A percentile compares a stretch with the other conserved stretches of the same genome.
Evolutionary conservation across 1,140 invertebrate genomes (phyloP).

Genomic region (Drosophila neocordata): DNA sequence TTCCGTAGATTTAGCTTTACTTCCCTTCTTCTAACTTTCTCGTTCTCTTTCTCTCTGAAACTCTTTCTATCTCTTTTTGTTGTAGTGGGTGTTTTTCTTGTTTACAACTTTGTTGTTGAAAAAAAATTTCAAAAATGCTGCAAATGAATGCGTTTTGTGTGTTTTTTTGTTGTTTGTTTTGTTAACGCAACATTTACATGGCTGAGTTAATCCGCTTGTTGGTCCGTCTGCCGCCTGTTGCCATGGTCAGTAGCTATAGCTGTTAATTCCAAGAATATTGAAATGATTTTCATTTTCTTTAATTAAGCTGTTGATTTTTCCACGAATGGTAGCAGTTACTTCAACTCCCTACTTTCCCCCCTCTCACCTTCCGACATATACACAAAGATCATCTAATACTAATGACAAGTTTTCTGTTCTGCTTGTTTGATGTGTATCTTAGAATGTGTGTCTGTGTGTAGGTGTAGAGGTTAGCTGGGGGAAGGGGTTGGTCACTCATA

Average conservation of each 20-base stretch:
- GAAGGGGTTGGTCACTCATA: conserved; percentile 32
- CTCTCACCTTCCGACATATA: conserved; percentile 2
- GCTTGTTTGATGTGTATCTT: not conserved
- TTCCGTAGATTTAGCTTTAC: too few species aligned
- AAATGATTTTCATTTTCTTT: conserved; percentile 50
- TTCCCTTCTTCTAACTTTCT: too few species aligned
- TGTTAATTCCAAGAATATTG: conserved; percentile 52
- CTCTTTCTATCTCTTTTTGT: not conserved
- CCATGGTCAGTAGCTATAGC: conserved; percentile 44
- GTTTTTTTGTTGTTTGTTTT: conserved; percentile 1
- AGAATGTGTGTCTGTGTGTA: too few species aligned
- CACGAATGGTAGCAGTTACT: conserved; percentile 8
- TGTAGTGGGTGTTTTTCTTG: not conserved
- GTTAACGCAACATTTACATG: conserved; percentile 40
- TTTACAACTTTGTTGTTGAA: too few species aligned
- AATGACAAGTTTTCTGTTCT: conserved; percentile 42
- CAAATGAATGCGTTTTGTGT: not conserved
- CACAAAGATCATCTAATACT: conserved; percentile 12
- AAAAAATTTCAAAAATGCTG: not conserved
- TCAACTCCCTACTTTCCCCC: conserved; percentile 23
- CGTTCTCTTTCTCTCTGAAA: not conserved
- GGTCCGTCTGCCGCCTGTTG: not conserved
- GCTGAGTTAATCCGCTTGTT: conserved; percentile 28
- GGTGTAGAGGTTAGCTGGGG: not conserved
- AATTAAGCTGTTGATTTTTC: conserved; percentile 60